phyloP scores from a whole-genome alignment of 2,113 vertebrate genomes.

The Amia ocellicauda region DNA sequence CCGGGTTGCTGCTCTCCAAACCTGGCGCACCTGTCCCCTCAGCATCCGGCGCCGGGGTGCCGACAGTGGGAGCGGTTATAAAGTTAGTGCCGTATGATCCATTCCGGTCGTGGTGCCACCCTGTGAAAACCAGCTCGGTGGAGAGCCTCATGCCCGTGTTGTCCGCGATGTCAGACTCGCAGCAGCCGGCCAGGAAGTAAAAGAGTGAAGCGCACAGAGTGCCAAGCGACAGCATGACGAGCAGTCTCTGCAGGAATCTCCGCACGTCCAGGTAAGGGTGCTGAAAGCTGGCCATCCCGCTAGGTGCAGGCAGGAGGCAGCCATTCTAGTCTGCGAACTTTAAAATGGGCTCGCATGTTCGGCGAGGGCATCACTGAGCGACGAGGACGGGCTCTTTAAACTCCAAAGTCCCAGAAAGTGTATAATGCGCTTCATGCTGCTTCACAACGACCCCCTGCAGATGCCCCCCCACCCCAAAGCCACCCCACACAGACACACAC shows the following conservation, averaged over 20 bases:
- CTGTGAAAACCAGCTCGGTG: constrained; percentile 30
- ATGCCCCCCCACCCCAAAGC: constrained; percentile 1
- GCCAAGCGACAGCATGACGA: constrained; percentile 59
- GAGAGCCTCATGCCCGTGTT: constrained; percentile 32
- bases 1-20: constrained; percentile 45
- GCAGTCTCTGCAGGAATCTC: constrained; percentile 58
- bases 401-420: constrained; percentile 20
- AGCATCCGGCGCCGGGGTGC: constrained; percentile 14
- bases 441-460: constrained; percentile 14
- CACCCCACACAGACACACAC: constrained; percentile 22
- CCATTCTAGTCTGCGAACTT: constrained; percentile 58
- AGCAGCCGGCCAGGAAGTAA: constrained; percentile 59
- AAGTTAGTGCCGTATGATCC: constrained; percentile 26
- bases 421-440: constrained; percentile 20
- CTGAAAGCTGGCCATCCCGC: constrained; percentile 64
- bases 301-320: constrained; percentile 33
- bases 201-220: constrained; percentile 60
- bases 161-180: constrained; percentile 49
- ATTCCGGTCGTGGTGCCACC: constrained; percentile 44
- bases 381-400: constrained; percentile 6
- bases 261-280: constrained; percentile 48
- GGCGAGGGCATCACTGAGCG: not conserved
- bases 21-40: constrained; percentile 20
- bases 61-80: constrained; percentile 5
- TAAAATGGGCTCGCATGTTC: constrained; percentile 14